Percentiles rank a stretch among this genome's conserved stretches.
These are phyloP conservation scores for Nycticryphes semicollaris DNA, from an alignment of 2,113 vertebrate genomes.

Conservation along the genomic window DNA sequence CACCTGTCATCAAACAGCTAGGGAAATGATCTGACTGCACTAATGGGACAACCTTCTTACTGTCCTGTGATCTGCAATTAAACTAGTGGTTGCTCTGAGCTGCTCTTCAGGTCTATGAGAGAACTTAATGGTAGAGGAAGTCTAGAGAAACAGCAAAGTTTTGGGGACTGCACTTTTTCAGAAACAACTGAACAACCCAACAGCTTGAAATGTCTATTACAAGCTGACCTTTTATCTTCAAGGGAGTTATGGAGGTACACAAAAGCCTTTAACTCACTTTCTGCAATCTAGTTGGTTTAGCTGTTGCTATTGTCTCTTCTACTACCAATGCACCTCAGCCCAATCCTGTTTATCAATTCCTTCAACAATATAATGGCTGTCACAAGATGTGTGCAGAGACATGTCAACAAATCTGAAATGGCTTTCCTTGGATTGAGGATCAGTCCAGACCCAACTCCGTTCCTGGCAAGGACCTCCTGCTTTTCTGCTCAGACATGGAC, in stretches of 20 bases:
- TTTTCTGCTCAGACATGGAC: not conserved
- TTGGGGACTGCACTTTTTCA: not conserved
- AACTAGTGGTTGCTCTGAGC: not conserved
- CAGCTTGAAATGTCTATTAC: not conserved
- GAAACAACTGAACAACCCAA: not conserved
- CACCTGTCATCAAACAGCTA: not conserved
- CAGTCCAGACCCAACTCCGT: not conserved
- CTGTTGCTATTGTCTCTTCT: not conserved
- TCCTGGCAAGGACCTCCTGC: not conserved
- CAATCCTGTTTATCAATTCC: not conserved
- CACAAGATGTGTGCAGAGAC: not conserved
- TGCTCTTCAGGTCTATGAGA: not conserved
- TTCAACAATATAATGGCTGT: not conserved
- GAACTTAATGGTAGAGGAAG: not conserved
- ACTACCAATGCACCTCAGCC: not conserved
- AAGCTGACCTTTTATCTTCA: not conserved
- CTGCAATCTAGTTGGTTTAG: not conserved
- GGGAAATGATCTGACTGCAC: not conserved
- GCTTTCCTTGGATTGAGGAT: not conserved
- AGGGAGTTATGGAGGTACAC: not conserved
- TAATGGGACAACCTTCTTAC: not conserved
- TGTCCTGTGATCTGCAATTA: not conserved
- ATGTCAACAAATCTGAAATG: not conserved
- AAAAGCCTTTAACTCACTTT: not conserved
- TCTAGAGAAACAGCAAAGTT: not conserved